These are phyloP conservation scores for Parauchenoglanis ngamensis DNA, from an alignment of 2,797 vertebrate genomes.

Conservation along the genomic window DNA sequence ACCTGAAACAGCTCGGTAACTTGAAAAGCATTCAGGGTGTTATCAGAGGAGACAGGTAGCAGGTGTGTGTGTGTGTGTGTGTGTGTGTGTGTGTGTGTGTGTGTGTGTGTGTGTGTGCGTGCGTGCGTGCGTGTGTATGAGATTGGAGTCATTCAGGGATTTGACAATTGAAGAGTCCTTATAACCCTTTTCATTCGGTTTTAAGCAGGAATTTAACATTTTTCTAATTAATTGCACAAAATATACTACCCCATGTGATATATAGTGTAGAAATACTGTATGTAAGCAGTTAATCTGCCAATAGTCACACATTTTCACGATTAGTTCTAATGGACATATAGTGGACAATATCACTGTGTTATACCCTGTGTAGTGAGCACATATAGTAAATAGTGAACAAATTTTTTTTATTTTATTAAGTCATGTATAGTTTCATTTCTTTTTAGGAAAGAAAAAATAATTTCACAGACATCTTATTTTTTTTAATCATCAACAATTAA, in stretches of 20 bases:
- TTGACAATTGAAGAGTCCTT: slow-evolving; percentile 34
- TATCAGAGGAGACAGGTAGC: slow-evolving; percentile 41
- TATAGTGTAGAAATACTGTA: not conserved
- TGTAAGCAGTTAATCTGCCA: not conserved
- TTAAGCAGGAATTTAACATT: not conserved
- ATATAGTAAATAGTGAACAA: no score
- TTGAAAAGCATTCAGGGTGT: slow-evolving; percentile 48
- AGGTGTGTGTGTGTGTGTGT: slow-evolving; percentile 46
- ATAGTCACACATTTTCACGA: not conserved
- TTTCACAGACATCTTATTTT: not conserved
- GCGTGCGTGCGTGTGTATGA: no score
- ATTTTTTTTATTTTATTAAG: not conserved
- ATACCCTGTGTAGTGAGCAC: not conserved
- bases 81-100: slow-evolving; percentile 33
- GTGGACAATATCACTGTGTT: not conserved
- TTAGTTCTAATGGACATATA: not conserved
- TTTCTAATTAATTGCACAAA: not conserved
- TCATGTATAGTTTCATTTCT: not conserved
- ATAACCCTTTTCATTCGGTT: not conserved
- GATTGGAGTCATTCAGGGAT: slow-evolving; percentile 40
- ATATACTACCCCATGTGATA: not conserved
- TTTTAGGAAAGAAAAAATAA: not conserved
- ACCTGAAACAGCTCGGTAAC: slow-evolving; percentile 28
- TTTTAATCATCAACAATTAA: not conserved
- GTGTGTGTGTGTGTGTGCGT: no score